Conservation (phyloP, 2,888 invertebrate species). For the Cantharis nigra region DNA sequence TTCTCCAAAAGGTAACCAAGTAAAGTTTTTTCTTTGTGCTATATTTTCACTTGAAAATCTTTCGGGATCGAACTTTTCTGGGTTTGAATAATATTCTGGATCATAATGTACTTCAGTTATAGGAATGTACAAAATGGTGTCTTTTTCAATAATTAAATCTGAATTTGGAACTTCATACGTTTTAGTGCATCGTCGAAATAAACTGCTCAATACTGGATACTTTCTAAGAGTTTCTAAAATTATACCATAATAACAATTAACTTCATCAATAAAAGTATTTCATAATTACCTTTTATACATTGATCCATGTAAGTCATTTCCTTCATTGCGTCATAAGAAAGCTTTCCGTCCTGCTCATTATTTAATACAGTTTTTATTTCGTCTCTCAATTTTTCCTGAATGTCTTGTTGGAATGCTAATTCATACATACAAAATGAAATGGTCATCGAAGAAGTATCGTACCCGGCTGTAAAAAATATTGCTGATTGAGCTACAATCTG, state of each 20-base stretch:
- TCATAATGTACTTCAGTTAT: not conserved
- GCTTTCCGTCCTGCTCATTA: not conserved
- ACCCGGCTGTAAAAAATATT: not conserved
- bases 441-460: not conserved
- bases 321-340: not conserved
- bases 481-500: not conserved
- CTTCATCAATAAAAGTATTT: not conserved
- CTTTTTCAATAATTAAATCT: not conserved
- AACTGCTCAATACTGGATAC: not conserved
- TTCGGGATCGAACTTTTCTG: not conserved
- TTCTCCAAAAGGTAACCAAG: not conserved
- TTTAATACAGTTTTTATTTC: not conserved
- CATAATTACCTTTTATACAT: not conserved
- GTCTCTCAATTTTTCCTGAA: not conserved
- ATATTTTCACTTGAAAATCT: not conserved
- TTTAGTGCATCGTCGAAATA: not conserved
- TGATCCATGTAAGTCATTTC: not conserved
- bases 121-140: not conserved
- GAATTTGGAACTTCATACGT: not conserved
- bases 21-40: not conserved
- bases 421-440: not conserved
- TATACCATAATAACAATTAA: not conserved
- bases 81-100: not conserved
- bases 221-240: not conserved
- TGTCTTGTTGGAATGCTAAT: not conserved